Evolutionary conservation across 1,140 invertebrate genomes (phyloP).

Genomic region (Bilobella aurantiaca): DNA sequence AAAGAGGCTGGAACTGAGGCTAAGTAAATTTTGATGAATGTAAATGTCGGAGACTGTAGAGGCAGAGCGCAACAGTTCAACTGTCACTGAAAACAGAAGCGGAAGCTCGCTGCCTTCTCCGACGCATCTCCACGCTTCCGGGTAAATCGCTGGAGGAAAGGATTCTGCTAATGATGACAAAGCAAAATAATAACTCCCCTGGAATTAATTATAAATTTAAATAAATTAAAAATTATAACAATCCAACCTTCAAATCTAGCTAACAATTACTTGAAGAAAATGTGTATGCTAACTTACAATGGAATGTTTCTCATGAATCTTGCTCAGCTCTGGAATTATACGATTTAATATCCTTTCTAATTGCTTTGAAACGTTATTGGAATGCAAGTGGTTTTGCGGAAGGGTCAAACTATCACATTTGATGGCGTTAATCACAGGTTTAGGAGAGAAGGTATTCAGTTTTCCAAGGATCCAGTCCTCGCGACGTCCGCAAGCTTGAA

Average conservation of each 20-base stretch:
- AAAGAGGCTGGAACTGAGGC: conserved; percentile 22
- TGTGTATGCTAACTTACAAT: conserved; percentile 10
- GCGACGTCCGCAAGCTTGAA: neutral
- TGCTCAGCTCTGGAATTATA: neutral
- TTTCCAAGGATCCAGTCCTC: neutral
- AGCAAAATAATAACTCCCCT: conserved; percentile 24
- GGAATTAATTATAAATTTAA: neutral
- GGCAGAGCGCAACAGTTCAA: conserved; percentile 24
- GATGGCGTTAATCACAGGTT: neutral
- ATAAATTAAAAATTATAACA: no score
- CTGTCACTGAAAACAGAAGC: conserved; percentile 14
- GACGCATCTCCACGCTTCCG: conserved; percentile 17
- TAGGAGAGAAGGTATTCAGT: neutral
- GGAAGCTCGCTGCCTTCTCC: neutral
- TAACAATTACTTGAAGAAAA: neutral
- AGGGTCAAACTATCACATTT: conserved; percentile 1
- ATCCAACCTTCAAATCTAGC: no score
- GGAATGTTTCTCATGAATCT: conserved; percentile 20
- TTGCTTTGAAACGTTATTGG: neutral
- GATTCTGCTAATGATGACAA: conserved; percentile 22
- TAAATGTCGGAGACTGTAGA: conserved; percentile 23
- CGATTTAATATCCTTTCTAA: conserved; percentile 12
- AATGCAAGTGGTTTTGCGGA: neutral
- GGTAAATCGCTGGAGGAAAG: conserved; percentile 16
- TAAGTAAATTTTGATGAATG: conserved; percentile 25